These are phyloP conservation scores for Enteromius fasciolatus DNA, from an alignment of 2,797 vertebrate species.

Conservation along the genomic window DNA sequence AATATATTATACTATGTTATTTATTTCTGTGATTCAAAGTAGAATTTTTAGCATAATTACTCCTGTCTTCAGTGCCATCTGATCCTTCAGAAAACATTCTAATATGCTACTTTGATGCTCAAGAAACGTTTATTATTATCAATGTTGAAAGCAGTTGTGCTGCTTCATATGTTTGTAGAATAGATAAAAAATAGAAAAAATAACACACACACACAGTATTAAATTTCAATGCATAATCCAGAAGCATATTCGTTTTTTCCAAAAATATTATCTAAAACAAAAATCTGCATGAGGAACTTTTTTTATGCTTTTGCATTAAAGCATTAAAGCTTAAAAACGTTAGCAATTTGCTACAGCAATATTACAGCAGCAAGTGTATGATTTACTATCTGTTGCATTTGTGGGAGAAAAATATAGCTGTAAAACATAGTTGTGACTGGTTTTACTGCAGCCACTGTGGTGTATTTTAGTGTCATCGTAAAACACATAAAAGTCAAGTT, in stretches of 20 bases:
- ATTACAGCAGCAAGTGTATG: background rate
- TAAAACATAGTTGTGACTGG: background rate
- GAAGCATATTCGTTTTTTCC: background rate
- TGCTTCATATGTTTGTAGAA: background rate
- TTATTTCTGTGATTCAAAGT: background rate
- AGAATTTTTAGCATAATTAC: background rate
- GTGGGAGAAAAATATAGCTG: background rate
- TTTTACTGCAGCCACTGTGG: background rate
- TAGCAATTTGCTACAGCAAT: background rate
- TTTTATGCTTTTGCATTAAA: background rate
- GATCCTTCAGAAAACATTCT: background rate
- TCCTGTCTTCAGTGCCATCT: background rate
- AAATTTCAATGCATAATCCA: background rate
- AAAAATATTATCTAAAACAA: background rate
- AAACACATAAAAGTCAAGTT: slow-evolving; percentile 34
- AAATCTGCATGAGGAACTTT: background rate
- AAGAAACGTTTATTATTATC: background rate
- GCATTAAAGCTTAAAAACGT: background rate
- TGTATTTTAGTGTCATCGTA: slow-evolving; percentile 23
- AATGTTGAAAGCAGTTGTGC: background rate
- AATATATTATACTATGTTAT: background rate
- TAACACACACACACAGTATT: background rate
- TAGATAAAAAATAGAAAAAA: no score
- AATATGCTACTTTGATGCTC: background rate
- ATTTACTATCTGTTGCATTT: slow-evolving; percentile 1